phyloP scores from a whole-genome alignment of 2,113 vertebrate species.

The Monarcha castaneiventris region DNA sequence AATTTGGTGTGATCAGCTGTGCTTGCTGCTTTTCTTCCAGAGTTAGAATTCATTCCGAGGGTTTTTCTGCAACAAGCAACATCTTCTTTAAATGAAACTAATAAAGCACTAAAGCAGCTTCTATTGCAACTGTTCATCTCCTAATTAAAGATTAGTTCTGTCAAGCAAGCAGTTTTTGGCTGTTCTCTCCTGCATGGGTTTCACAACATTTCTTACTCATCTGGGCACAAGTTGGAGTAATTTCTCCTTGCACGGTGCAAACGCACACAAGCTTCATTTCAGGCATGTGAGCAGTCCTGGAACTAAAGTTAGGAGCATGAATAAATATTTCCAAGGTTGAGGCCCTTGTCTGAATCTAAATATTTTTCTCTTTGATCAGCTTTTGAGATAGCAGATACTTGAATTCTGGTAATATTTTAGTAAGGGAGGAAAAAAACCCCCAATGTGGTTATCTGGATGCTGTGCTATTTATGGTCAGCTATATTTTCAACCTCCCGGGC shows the following conservation, averaged over 20 bases:
- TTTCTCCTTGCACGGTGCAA: not conserved
- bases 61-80: not conserved
- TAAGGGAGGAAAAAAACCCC: not conserved
- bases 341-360: conserved; percentile 18
- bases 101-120: conserved; percentile 21
- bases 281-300: not conserved
- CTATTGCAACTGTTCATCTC: conserved; percentile 15
- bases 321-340: conserved; percentile 49
- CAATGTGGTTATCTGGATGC: conserved; percentile 32
- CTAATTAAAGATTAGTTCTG: conserved; percentile 59
- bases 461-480: conserved; percentile 61
- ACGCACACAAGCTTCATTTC: not conserved
- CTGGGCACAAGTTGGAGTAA: not conserved
- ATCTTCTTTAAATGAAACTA: conserved; percentile 6
- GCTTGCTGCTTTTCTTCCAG: not conserved
- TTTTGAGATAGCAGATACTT: conserved; percentile 38
- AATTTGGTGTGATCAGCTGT: not conserved
- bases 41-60: not conserved
- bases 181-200: conserved; percentile 22
- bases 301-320: conserved; percentile 30
- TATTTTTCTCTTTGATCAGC: conserved; percentile 46
- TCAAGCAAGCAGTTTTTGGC: conserved; percentile 56
- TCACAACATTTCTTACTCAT: conserved; percentile 67
- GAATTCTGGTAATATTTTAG: conserved; percentile 39
- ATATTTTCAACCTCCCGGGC: conserved; percentile 28